Conservation (phyloP, 2,888 invertebrate genomes). For the Morpho deidamia region DNA sequence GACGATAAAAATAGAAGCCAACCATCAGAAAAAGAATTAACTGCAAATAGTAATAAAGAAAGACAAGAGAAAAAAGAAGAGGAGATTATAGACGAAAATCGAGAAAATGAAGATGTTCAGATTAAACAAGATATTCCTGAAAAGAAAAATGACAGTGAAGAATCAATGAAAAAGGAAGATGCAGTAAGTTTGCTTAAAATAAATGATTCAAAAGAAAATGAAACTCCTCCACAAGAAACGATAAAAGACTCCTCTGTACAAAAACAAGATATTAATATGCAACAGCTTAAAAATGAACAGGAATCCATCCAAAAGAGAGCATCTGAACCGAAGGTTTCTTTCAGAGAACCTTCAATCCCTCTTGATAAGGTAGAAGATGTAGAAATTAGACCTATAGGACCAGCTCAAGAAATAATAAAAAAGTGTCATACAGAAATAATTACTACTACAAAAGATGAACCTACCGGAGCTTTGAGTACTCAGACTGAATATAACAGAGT, state of each 20-base stretch:
- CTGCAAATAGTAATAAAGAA: slow-evolving; percentile 18
- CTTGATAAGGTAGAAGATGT: slow-evolving; percentile 68
- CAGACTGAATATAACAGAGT: slow-evolving; percentile 66
- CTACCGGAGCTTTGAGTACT: slow-evolving; percentile 48
- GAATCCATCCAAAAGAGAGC: slow-evolving; percentile 23
- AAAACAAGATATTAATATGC: slow-evolving; percentile 24
- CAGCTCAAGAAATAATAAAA: slow-evolving; percentile 49
- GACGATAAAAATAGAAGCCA: slow-evolving; percentile 22
- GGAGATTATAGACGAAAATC: slow-evolving; percentile 29
- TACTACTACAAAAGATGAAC: slow-evolving; percentile 46
- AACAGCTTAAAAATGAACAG: slow-evolving; percentile 22
- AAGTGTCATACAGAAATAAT: slow-evolving; percentile 66
- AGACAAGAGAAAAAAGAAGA: slow-evolving; percentile 31
- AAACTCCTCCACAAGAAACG: slow-evolving; percentile 16
- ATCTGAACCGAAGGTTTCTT: slow-evolving; percentile 40
- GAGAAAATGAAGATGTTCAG: slow-evolving; percentile 27
- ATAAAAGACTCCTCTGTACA: slow-evolving; percentile 9
- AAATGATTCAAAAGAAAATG: slow-evolving; percentile 24
- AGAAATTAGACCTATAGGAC: slow-evolving; percentile 68
- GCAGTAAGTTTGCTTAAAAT: slow-evolving; percentile 13
- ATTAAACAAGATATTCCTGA: slow-evolving; percentile 32
- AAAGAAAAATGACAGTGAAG: slow-evolving; percentile 28
- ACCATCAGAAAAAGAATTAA: slow-evolving; percentile 22
- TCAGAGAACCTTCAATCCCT: slow-evolving; percentile 62
- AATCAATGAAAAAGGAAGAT: neutral